Evolutionary conservation across 2,888 invertebrate genomes (phyloP).

Genomic region (Lasius fuliginosus): DNA sequence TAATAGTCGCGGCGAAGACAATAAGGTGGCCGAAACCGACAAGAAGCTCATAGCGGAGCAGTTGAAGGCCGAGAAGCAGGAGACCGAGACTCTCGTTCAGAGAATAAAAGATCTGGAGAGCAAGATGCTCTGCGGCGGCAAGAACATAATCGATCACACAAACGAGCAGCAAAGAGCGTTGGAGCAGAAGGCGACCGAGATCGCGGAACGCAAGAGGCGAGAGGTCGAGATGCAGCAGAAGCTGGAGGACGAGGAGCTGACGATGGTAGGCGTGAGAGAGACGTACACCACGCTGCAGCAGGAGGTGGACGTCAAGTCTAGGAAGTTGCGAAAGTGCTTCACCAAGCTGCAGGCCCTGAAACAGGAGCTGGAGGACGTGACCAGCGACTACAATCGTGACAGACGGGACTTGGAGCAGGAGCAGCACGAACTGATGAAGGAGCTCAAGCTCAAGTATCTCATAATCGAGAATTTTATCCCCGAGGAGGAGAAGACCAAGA

Average conservation of each 20-base stretch:
- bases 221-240: constrained; percentile 97
- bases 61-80: constrained; percentile 90
- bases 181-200: constrained; percentile 94
- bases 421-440: constrained; percentile 96
- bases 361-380: constrained; percentile 93
- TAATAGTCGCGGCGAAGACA: constrained; percentile 85
- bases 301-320: constrained; percentile 98
- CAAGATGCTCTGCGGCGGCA: constrained; percentile 97
- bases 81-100: constrained; percentile 92
- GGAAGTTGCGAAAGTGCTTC: constrained; percentile 96
- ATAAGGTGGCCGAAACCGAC: constrained; percentile 85
- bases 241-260: constrained; percentile 97
- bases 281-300: constrained; percentile 97
- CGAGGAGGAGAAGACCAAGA: constrained; percentile 91
- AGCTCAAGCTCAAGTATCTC: constrained; percentile 95
- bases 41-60: constrained; percentile 87
- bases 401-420: constrained; percentile 96
- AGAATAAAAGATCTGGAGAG: constrained; percentile 96
- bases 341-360: constrained; percentile 92
- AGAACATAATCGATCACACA: constrained; percentile 97
- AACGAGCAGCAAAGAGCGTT: constrained; percentile 97
- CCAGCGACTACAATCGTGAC: constrained; percentile 96
- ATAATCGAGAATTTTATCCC: constrained; percentile 97
- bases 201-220: constrained; percentile 94
- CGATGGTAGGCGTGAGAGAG: constrained; percentile 95